These are phyloP conservation scores for Drosophila sucinea DNA, from an alignment of 1,140 invertebrate species.

Conservation along the genomic window DNA sequence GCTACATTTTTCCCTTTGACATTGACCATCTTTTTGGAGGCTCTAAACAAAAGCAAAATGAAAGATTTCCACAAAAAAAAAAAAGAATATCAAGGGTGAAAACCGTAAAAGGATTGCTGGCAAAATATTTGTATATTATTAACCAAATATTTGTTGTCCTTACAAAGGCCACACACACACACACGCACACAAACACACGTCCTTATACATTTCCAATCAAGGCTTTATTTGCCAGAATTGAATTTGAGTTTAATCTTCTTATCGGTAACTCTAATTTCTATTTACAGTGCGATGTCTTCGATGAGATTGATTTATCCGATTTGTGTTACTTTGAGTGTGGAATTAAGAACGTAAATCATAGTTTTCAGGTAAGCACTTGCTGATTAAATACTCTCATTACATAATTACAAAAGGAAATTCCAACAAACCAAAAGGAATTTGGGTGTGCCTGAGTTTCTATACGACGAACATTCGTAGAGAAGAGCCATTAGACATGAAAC, in stretches of 20 bases:
- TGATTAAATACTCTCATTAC: neutral
- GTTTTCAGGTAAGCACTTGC: slow-evolving; percentile 89
- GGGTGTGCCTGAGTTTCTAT: neutral
- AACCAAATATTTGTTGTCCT: neutral
- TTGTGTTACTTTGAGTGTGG: slow-evolving; percentile 93
- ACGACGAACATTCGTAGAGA: neutral
- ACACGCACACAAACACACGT: neutral
- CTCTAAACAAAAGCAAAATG: slow-evolving; percentile 19
- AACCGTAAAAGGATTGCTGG: neutral
- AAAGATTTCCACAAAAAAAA: slow-evolving; percentile 11
- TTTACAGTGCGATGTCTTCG: slow-evolving; percentile 92
- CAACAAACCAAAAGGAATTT: no score
- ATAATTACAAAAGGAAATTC: neutral
- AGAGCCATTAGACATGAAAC: slow-evolving; percentile 4
- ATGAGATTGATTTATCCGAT: slow-evolving; percentile 93
- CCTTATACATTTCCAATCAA: neutral
- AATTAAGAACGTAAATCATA: slow-evolving; percentile 93
- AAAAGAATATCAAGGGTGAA: neutral
- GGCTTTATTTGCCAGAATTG: neutral
- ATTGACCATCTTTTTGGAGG: neutral
- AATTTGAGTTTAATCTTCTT: slow-evolving; percentile 4
- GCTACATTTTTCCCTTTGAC: slow-evolving; percentile 28
- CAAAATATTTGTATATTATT: slow-evolving; percentile 14
- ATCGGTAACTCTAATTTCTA: slow-evolving; percentile 6
- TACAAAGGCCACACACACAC: neutral